Evolutionary conservation across 2,797 vertebrate species (phyloP).

Genomic region (Astyanax mexicanus): DNA sequence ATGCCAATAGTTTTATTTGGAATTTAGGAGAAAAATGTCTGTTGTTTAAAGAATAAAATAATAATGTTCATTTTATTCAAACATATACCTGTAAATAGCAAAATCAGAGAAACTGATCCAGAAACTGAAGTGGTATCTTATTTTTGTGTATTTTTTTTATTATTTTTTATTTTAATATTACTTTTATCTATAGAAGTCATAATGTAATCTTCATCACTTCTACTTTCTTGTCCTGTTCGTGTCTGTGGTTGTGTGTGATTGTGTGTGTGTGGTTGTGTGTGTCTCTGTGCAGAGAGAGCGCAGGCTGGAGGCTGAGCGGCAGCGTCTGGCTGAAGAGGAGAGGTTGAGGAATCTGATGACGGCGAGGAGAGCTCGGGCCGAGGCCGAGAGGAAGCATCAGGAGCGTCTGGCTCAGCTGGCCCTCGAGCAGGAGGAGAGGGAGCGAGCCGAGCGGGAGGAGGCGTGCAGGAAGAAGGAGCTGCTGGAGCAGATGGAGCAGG

Average conservation of each 20-base stretch:
- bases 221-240: no score
- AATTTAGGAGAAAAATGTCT: no score
- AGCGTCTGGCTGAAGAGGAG: conserved; percentile 88
- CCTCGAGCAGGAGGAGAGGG: conserved; percentile 89
- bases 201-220: no score
- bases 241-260: background rate
- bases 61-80: no score
- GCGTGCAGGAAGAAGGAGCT: conserved; percentile 91
- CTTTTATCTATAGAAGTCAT: no score
- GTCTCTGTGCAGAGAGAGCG: conserved; percentile 76
- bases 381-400: conserved; percentile 95
- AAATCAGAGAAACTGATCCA: no score
- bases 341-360: conserved; percentile 91
- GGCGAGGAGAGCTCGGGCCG: conserved; percentile 88
- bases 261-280: background rate
- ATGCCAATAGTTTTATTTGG: no score
- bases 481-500: conserved; percentile 94
- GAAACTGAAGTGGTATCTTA: no score
- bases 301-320: conserved; percentile 86
- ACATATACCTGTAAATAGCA: no score
- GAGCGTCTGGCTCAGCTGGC: conserved; percentile 91
- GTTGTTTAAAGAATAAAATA: no score
- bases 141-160: no score
- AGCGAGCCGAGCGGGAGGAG: conserved; percentile 90
- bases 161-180: no score